These are phyloP conservation scores for Chalcis sispes DNA, from an alignment of 2,888 invertebrate genomes.

Conservation along the genomic window DNA sequence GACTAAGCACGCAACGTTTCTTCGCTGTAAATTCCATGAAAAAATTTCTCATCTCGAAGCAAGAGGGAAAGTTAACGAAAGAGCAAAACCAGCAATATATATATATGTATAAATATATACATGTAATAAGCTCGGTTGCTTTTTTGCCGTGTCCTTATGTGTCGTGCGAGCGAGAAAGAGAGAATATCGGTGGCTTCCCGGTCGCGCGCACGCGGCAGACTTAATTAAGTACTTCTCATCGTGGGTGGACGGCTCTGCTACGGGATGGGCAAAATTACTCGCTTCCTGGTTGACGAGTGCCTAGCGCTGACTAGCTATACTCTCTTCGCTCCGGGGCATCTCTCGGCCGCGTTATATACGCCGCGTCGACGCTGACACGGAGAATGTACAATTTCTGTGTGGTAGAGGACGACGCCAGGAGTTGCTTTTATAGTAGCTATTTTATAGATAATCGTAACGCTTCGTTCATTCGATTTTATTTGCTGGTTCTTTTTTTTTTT, in stretches of 20 bases:
- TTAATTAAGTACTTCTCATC: slow-evolving; percentile 67
- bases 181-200: slow-evolving; percentile 62
- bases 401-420: not conserved
- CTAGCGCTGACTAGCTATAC: no score
- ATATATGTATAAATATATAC: no score
- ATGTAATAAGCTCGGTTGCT: no score
- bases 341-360: not conserved
- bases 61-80: no score
- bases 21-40: no score
- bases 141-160: slow-evolving; percentile 46
- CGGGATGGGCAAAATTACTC: slow-evolving; percentile 69
- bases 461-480: no score
- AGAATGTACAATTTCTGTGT: not conserved
- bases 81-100: no score
- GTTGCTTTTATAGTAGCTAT: not conserved
- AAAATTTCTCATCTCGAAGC: no score
- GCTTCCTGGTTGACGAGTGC: slow-evolving; percentile 71
- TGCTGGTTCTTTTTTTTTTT: no score
- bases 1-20: no score
- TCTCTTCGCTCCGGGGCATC: slow-evolving; percentile 1
- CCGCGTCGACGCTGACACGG: not conserved
- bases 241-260: slow-evolving; percentile 61
- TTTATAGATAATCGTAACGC: slow-evolving; percentile 1
- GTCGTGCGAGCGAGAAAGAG: slow-evolving; percentile 63
- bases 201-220: slow-evolving; percentile 59